Evolutionary conservation across 2,797 vertebrate genomes (phyloP).

Genomic region (Trematocara caparti): DNA sequence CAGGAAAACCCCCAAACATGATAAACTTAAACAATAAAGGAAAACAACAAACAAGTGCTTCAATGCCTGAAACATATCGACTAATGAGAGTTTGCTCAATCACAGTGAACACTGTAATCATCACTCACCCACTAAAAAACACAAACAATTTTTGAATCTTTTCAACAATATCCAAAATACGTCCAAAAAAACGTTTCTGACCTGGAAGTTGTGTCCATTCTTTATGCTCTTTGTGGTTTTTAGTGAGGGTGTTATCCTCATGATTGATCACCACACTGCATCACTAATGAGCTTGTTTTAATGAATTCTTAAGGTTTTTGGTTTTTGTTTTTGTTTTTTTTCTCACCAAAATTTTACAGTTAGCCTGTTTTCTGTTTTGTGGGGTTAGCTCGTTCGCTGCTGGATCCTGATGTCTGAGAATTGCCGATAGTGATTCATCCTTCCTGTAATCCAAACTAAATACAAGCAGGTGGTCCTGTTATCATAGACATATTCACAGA

Average conservation of each 20-base stretch:
- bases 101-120: not conserved
- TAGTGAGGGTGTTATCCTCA: not conserved
- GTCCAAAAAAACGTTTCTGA: not conserved
- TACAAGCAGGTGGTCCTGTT: not conserved
- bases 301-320: not conserved
- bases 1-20: not conserved
- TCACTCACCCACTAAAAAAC: not conserved
- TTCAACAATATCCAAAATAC: not conserved
- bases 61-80: not conserved
- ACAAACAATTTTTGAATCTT: accelerated
- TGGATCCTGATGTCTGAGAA: not conserved
- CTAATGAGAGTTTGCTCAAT: not conserved
- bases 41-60: not conserved
- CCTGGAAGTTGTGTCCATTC: too few relatives aligned
- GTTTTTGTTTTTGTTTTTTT: not conserved
- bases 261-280: not conserved
- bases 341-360: not conserved
- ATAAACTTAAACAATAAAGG: not conserved
- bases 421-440: not conserved
- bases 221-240: not conserved
- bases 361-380: not conserved
- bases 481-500: not conserved
- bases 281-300: not conserved
- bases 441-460: not conserved
- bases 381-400: not conserved